Evolutionary conservation across 2,113 vertebrate species (phyloP), one percentile per base, ranked within the genome.

Genomic region (Pseudonaja textilis): DNA sequence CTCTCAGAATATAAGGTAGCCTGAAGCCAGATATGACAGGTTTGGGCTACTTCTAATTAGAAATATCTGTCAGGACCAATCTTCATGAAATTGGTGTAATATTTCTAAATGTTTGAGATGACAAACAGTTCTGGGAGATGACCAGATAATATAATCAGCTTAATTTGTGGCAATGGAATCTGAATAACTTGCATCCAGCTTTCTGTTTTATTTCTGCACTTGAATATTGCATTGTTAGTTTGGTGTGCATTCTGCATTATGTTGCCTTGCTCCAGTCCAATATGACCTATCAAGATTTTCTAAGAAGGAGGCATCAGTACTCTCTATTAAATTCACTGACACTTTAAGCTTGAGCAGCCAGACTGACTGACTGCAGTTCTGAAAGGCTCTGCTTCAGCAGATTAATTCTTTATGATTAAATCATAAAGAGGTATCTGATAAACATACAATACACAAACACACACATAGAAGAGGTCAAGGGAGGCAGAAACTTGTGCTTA

Each of bases 251-350:
- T 94, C 86, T 74, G 34, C 16, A 94, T 39, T 0, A 0, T 47
- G 23, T 29, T 92, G 7, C 18, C 6, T 61, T 91, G 45, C 4
- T 18, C 45, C 50, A 61, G 0, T 16, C 1, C 69, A 87, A 0
- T 0, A 22, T 89, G 93, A 55, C 2, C 50, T 92, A 50, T 11
- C 55, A 4, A 88, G 34, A 0, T 81, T 92, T 94, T 89, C 61
- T 85, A 10, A 92, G 93, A 93, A 8, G 88, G 39, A 57, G 34
- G 0, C 2, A 34, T 74, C 34, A 61, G 20, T 14, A 2, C 1
- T 47, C 3, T 89, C 88, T 94, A 92, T 95, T 12, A 86, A 95
- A 95, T 94, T 42, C 12, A 86, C 34, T 94, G 50, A 87, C 89
- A 39, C 86, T 88, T 96, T 93, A 95, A 90, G 89, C 4, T 91